Base-by-base conservation (phyloP, 2,888 invertebrate species). In the Andrena praecox region DNA sequence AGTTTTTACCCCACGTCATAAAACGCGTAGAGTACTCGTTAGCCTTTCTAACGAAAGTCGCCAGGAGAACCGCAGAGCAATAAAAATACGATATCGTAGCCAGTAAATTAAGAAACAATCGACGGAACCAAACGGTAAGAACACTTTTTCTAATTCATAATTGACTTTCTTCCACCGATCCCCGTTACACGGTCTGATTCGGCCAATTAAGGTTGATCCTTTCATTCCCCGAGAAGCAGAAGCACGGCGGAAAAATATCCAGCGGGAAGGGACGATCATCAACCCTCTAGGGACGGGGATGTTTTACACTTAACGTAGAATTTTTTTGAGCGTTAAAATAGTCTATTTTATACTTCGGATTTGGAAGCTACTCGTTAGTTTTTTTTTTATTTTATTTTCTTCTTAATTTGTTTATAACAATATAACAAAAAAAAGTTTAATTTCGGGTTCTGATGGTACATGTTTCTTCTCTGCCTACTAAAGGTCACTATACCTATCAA, bases 161-260 rank as follows among this genome's bases (percentile, higher is more conserved):
- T 59, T 59, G 56, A 59, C 69, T 69, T 69, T 69, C 59, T 42
- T 42, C 54, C 2, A 24, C n/a, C n/a, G 42, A 56, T 69, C 59
- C 16, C 59, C 35, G 33, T 69, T 56, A 42, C 42, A 69, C 59
- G 59, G 56, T 56, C 56, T 35, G 67, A 68, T 68, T 68, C 67
- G 50, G 20, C 16, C 33, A 69, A 56, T 69, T 69, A 56, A 56
- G 16, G 56, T 27, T 35, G 35, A 56, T 69, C 69, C 56, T 56
- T 69, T 69, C 68, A 42, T 33, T 69, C 27, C 7, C 56, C 27
- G 8, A 69, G 27, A 12, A n/a, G 27, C 69, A 69, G 54, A 69
- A 69, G 33, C 20, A 6, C 27, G 20, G 5, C 27, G n/a, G 8
- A 27, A 27, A 69, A 56, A 50, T 31, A 12, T 20, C 29, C 29